Evolutionary conservation across 2,888 invertebrate genomes (phyloP).

Genomic region (Ferdinandea cuprea): DNA sequence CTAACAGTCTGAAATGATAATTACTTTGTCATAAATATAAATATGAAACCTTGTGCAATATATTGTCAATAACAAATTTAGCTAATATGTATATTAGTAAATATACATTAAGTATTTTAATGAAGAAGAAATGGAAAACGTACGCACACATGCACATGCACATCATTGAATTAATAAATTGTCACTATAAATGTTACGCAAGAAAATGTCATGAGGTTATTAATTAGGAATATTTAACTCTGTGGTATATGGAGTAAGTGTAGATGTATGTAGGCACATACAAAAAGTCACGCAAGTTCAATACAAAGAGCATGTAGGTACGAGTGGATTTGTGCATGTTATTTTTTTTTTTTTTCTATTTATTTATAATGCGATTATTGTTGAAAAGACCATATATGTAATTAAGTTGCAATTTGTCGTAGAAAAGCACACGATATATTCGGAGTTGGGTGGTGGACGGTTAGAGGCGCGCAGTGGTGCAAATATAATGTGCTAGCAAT

Average conservation of each 20-base stretch:
- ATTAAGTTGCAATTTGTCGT: background rate
- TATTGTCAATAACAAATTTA: slow-evolving; percentile 50
- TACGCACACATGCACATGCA: slow-evolving; percentile 29
- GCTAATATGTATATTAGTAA: slow-evolving; percentile 49
- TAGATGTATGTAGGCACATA: no score
- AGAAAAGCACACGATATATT: background rate
- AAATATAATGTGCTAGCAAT: no score
- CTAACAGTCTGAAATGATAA: slow-evolving; percentile 60
- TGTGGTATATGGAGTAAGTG: slow-evolving; percentile 35
- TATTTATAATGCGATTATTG: slow-evolving; percentile 1
- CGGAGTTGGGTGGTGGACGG: no score
- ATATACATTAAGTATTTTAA: slow-evolving; percentile 48
- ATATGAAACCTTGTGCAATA: slow-evolving; percentile 37
- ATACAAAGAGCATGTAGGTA: slow-evolving; percentile 27
- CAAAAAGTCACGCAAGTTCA: slow-evolving; percentile 54
- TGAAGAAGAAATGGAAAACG: slow-evolving; percentile 42
- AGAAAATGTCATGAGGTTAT: slow-evolving; percentile 65
- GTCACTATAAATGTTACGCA: slow-evolving; percentile 40
- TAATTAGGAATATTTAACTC: slow-evolving; percentile 60
- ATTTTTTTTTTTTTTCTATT: background rate
- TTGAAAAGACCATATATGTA: background rate
- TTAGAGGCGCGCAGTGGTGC: no score
- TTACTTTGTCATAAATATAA: slow-evolving; percentile 47
- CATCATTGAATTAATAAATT: slow-evolving; percentile 49
- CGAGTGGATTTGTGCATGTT: background rate